A percentile compares a stretch with the other conserved stretches of the same genome.
These are phyloP conservation scores for Chiloscyllium punctatum DNA, from an alignment of 2,797 vertebrate genomes.

Conservation along the genomic window DNA sequence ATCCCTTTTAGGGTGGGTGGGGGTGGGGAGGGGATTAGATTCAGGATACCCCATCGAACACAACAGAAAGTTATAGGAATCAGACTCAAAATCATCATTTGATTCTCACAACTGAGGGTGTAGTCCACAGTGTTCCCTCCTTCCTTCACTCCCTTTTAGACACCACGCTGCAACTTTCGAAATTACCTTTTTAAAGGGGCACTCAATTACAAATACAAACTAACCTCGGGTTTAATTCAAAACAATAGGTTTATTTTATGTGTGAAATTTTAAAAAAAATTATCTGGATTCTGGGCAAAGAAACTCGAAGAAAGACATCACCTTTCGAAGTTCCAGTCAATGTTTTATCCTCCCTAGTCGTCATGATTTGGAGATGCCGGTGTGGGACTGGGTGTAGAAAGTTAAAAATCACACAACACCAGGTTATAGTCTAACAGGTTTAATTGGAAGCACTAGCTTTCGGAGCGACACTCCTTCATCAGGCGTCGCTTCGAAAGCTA, in stretches of 20 bases:
- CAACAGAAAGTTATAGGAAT: background rate
- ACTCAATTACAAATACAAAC: background rate
- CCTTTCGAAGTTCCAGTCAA: background rate
- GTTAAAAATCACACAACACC: too few species aligned
- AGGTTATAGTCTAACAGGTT: too few species aligned
- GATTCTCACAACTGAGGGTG: background rate
- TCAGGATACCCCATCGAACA: background rate
- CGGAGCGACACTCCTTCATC: too few species aligned
- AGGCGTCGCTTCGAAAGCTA: too few species aligned
- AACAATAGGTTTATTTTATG: background rate
- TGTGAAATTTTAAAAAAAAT: background rate
- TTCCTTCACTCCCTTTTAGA: background rate
- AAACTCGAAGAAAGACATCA: background rate
- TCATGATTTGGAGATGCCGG: too few species aligned
- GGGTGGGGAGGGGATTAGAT: background rate
- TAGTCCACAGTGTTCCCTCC: background rate
- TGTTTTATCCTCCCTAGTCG: too few species aligned
- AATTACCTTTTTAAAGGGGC: background rate
- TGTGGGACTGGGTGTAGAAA: too few species aligned
- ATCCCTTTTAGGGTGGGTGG: too few species aligned
- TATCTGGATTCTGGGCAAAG: background rate
- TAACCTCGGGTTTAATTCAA: background rate
- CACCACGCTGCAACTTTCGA: background rate
- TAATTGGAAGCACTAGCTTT: too few species aligned
- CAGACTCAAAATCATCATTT: background rate